A percentile compares a stretch with the other conserved stretches of the same genome.
These are phyloP conservation scores for Discoglossus pictus DNA, from an alignment of 2,797 vertebrate species.

Conservation along the genomic window DNA sequence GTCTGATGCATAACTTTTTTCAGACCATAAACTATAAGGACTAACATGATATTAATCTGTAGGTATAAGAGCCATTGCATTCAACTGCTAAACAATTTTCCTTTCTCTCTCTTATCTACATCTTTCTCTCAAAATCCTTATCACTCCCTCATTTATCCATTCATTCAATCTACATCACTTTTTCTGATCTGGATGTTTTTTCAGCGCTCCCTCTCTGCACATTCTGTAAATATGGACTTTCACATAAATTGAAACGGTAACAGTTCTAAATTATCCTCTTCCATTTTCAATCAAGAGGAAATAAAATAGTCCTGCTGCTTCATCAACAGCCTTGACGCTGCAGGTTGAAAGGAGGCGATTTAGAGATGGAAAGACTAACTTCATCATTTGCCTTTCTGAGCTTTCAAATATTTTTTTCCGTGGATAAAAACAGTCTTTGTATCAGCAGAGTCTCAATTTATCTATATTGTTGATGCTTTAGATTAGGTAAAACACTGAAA, in stretches of 20 bases:
- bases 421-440: constrained; percentile 24
- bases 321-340: background rate
- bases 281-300: background rate
- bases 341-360: constrained; percentile 8
- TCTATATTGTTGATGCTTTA: constrained; percentile 25
- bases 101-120: no score
- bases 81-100: no score
- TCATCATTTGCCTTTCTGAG: constrained; percentile 19
- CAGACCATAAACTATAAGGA: no score
- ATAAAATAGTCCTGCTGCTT: background rate
- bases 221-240: background rate
- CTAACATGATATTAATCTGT: no score
- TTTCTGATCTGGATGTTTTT: background rate
- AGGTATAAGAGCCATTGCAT: no score
- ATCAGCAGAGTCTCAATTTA: background rate
- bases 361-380: constrained; percentile 12
- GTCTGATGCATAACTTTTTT: no score
- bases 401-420: constrained; percentile 2
- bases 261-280: constrained; percentile 15
- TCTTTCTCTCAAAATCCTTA: no score
- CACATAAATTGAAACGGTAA: background rate
- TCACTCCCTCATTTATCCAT: no score
- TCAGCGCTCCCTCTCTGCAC: background rate
- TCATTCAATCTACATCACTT: background rate
- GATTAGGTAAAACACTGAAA: constrained; percentile 30